These are phyloP conservation scores for Amphipyra tragopoginis DNA, from an alignment of 2,888 invertebrate species.

Conservation along the genomic window DNA sequence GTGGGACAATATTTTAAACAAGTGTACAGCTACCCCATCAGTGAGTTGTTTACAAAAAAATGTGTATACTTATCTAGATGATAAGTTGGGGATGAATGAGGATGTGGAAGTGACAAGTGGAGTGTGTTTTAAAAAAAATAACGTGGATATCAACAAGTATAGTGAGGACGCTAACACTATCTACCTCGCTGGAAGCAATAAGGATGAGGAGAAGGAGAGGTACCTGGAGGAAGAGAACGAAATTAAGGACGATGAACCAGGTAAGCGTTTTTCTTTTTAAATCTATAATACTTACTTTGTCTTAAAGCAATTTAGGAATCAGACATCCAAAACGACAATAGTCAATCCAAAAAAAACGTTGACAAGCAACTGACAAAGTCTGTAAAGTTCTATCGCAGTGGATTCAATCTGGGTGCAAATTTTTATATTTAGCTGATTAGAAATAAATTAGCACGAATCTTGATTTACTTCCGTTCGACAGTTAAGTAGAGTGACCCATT, in stretches of 20 bases:
- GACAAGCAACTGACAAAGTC: too few relatives aligned
- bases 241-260: constrained; percentile 78
- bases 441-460: too few relatives aligned
- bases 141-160: constrained; percentile 90
- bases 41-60: constrained; percentile 94
- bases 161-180: constrained; percentile 88
- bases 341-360: too few relatives aligned
- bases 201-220: constrained; percentile 80
- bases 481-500: too few relatives aligned
- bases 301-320: too few relatives aligned
- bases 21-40: constrained; percentile 92
- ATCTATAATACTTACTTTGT: too few relatives aligned
- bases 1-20: constrained; percentile 93
- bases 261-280: constrained; percentile 62
- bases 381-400: too few relatives aligned
- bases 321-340: too few relatives aligned
- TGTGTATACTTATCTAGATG: constrained; percentile 93
- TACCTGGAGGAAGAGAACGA: constrained; percentile 58
- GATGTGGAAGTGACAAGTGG: constrained; percentile 92
- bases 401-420: too few relatives aligned
- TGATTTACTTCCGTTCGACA: too few relatives aligned
- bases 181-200: constrained; percentile 80
- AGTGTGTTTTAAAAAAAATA: constrained; percentile 91
- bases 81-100: constrained; percentile 90
- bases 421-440: too few relatives aligned